A percentile compares a stretch with the other conserved stretches of the same genome.
Evolutionary conservation across 2,797 vertebrate genomes (phyloP).

Genomic region (Salmo trutta): DNA sequence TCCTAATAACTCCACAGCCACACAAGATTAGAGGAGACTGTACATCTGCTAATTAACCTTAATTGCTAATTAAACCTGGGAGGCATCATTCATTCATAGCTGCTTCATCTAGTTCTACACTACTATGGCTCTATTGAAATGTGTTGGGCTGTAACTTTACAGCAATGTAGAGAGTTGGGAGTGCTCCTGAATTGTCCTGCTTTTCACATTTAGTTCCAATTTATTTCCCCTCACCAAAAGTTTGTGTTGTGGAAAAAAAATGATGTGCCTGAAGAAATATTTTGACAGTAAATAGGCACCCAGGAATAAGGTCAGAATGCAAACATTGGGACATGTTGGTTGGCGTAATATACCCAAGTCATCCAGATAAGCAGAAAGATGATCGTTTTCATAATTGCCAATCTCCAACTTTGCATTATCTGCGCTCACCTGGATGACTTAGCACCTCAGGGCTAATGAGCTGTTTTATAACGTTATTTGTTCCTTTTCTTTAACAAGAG

Average conservation of each 20-base stretch:
- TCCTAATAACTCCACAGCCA: constrained; percentile 48
- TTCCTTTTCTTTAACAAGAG: neutral
- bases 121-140: constrained; percentile 34
- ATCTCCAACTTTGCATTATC: constrained; percentile 18
- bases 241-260: constrained; percentile 5
- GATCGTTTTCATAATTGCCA: constrained; percentile 15
- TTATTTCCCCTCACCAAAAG: constrained; percentile 15
- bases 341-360: constrained; percentile 19
- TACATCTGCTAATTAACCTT: constrained; percentile 64
- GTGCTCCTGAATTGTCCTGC: neutral
- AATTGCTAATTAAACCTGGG: constrained; percentile 63
- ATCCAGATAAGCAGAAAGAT: constrained; percentile 21
- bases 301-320: constrained; percentile 26
- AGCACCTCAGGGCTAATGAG: constrained; percentile 13
- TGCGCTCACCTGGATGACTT: constrained; percentile 13
- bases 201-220: constrained; percentile 4
- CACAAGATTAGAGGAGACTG: constrained; percentile 51
- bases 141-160: neutral
- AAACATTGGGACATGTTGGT: neutral
- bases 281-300: constrained; percentile 7
- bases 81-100: constrained; percentile 55
- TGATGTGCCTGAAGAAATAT: constrained; percentile 15
- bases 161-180: neutral
- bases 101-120: constrained; percentile 8
- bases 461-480: constrained; percentile 19